phyloP scores from a whole-genome alignment of 2,888 invertebrate species.

The Micoletzkya japonica region DNA sequence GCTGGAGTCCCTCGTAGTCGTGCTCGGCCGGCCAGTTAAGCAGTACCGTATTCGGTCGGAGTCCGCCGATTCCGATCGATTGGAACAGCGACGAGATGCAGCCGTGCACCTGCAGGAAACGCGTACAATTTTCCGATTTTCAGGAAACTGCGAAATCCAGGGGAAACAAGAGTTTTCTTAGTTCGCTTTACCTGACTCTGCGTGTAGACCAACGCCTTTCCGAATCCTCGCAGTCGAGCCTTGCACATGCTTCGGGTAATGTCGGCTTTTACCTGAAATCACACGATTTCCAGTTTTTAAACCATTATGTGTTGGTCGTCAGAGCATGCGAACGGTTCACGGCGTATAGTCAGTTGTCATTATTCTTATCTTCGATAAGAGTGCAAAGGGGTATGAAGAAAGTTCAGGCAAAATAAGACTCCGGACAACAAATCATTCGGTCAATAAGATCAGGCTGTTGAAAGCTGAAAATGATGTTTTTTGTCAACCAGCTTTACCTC shows the following conservation, averaged over 20 bases:
- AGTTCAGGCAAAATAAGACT: too few species aligned
- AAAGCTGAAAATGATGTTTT: too few species aligned
- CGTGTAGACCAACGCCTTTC: conserved; percentile 85
- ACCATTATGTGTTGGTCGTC: too few species aligned
- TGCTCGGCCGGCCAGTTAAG: conserved; percentile 89
- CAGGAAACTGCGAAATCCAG: background rate
- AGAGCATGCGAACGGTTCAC: too few species aligned
- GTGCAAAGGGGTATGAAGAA: too few species aligned
- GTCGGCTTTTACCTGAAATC: conserved; percentile 65
- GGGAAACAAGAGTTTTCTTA: too few species aligned
- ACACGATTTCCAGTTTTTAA: too few species aligned
- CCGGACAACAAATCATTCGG: too few species aligned
- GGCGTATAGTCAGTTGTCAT: too few species aligned
- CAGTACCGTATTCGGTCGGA: conserved; percentile 97
- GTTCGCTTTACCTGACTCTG: conserved; percentile 74
- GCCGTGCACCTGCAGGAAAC: conserved; percentile 56
- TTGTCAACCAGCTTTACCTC: too few species aligned
- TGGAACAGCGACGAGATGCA: conserved; percentile 73
- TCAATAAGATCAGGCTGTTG: too few species aligned
- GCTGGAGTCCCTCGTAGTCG: conserved; percentile 45
- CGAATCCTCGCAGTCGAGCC: conserved; percentile 94
- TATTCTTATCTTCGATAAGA: too few species aligned
- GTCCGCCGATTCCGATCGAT: conserved; percentile 91
- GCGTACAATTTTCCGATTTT: background rate
- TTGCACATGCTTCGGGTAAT: conserved; percentile 75